Evolutionary conservation across 2,888 invertebrate genomes (phyloP).

Genomic region (Colletes collaris): DNA sequence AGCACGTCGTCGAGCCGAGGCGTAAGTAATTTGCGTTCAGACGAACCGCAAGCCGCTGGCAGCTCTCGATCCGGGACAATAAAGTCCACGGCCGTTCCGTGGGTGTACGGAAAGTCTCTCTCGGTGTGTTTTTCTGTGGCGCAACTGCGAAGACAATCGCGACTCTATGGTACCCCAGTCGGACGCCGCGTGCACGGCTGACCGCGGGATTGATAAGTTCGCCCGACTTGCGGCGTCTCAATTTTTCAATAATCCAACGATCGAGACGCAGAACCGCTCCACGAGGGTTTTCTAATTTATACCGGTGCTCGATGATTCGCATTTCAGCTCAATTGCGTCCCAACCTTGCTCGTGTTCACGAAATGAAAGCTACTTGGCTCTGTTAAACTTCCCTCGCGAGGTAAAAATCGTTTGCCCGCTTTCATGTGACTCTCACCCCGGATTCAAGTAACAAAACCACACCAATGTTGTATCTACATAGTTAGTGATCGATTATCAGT

Average conservation of each 20-base stretch:
- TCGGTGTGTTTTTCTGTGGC: slow-evolving; percentile 37
- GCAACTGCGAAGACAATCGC: slow-evolving; percentile 54
- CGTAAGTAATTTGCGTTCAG: slow-evolving; percentile 70
- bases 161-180: slow-evolving; percentile 49
- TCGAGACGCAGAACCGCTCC: neutral
- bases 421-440: too few species aligned
- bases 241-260: slow-evolving; percentile 32
- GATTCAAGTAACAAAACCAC: too few species aligned
- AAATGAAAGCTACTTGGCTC: too few species aligned
- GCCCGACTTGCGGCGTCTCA: slow-evolving; percentile 24
- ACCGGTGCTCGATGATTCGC: too few species aligned
- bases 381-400: too few species aligned
- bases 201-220: slow-evolving; percentile 20
- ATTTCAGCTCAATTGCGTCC: too few species aligned
- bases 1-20: slow-evolving; percentile 59
- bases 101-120: slow-evolving; percentile 60
- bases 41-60: slow-evolving; percentile 63
- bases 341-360: too few species aligned
- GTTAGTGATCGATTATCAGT: too few species aligned
- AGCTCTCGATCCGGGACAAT: slow-evolving; percentile 70
- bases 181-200: slow-evolving; percentile 30
- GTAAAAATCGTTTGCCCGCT: too few species aligned
- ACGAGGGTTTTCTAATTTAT: too few species aligned
- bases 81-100: slow-evolving; percentile 70
- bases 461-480: too few species aligned